These are phyloP conservation scores for Cancer borealis DNA, from an alignment of 2,888 invertebrate genomes.

Conservation along the genomic window DNA sequence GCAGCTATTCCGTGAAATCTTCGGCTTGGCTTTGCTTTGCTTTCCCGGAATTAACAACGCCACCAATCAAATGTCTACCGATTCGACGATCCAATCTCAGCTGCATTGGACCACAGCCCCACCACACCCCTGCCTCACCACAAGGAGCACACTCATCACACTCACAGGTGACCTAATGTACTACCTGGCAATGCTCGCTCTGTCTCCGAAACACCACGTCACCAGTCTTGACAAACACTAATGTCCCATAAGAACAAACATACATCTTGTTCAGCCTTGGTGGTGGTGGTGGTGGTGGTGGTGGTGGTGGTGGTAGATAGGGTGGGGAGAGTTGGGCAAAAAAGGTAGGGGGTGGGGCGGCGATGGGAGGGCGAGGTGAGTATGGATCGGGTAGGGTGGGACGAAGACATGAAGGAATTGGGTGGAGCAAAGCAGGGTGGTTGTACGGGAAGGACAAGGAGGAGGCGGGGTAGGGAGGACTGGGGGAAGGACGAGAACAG, in stretches of 20 bases:
- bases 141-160: background rate
- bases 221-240: background rate
- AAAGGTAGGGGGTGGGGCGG: conserved; percentile 31
- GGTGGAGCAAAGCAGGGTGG: background rate
- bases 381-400: background rate
- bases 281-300: background rate
- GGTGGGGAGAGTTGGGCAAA: conserved; percentile 50
- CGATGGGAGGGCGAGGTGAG: conserved; percentile 17
- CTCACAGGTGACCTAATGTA: background rate
- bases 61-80: background rate
- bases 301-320: conserved; percentile 16
- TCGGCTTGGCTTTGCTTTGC: conserved; percentile 14
- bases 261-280: background rate
- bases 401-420: background rate
- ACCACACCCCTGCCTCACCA: background rate
- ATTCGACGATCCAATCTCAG: conserved; percentile 7
- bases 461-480: background rate
- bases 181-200: background rate
- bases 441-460: background rate
- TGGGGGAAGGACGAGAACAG: background rate
- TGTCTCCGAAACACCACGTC: background rate
- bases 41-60: background rate
- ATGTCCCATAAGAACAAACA: background rate
- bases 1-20: background rate
- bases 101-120: background rate